phyloP scores from a whole-genome alignment of 2,888 invertebrate species.

The Cheilosia variabilis region DNA sequence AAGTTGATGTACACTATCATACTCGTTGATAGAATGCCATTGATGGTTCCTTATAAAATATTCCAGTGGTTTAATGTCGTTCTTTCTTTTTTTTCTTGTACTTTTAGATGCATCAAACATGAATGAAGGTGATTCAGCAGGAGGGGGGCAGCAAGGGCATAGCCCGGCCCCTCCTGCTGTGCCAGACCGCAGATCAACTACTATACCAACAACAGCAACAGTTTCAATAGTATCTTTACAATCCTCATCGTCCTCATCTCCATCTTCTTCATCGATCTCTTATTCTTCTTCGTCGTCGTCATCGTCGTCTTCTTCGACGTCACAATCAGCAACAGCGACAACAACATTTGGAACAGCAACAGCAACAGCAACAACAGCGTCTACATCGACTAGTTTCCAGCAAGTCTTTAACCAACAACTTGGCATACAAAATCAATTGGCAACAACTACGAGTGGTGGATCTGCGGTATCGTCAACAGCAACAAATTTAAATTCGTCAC shows the following conservation, averaged over 20 bases:
- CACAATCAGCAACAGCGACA: slow-evolving; percentile 41
- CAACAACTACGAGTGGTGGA: slow-evolving; percentile 76
- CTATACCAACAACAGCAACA: slow-evolving; percentile 78
- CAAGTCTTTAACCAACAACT: slow-evolving; percentile 78
- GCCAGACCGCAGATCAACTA: slow-evolving; percentile 83
- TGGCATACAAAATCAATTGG: slow-evolving; percentile 76
- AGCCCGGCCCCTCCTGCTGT: slow-evolving; percentile 84
- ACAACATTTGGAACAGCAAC: slow-evolving; percentile 69
- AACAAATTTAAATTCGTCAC: slow-evolving; percentile 75
- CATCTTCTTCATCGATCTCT: slow-evolving; percentile 65
- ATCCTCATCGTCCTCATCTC: slow-evolving; percentile 54
- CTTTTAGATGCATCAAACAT: slow-evolving; percentile 84
- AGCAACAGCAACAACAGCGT: slow-evolving; percentile 71
- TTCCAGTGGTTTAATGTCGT: background rate
- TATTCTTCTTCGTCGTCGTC: slow-evolving; percentile 45
- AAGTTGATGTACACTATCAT: background rate
- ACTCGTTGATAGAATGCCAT: background rate
- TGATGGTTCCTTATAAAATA: background rate
- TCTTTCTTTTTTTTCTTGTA: slow-evolving; percentile 37
- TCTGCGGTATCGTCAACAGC: slow-evolving; percentile 78
- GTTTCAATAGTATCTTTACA: slow-evolving; percentile 72
- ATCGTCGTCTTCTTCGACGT: slow-evolving; percentile 50
- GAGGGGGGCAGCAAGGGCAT: slow-evolving; percentile 84
- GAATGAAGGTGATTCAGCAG: slow-evolving; percentile 84
- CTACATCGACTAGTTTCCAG: slow-evolving; percentile 77